Conservation (phyloP, 2,797 vertebrate genomes). For the Holocentrus rufus region DNA sequence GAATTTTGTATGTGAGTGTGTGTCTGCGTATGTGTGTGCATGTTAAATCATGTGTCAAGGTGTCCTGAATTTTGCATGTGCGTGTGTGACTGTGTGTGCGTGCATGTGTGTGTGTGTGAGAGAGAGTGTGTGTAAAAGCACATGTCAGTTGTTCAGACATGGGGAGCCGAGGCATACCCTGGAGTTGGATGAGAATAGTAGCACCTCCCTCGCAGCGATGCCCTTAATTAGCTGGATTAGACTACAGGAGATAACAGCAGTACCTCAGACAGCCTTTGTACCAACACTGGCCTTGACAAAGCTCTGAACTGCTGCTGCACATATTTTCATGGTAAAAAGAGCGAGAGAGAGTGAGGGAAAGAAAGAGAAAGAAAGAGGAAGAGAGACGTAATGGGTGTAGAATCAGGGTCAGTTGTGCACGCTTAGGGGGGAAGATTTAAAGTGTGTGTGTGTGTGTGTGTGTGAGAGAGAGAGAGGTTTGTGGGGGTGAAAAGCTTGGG, state of each 20-base stretch:
- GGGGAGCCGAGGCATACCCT: conserved; percentile 65
- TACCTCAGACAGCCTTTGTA: conserved; percentile 70
- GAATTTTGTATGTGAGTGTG: background rate
- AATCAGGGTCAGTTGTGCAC: conserved; percentile 4
- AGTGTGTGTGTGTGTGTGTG: background rate
- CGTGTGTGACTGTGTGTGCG: background rate
- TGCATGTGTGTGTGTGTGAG: conserved; percentile 21
- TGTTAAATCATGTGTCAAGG: background rate
- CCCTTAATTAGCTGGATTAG: conserved; percentile 81
- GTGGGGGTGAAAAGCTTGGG: conserved; percentile 26
- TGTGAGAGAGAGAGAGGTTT: background rate
- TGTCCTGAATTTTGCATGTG: background rate
- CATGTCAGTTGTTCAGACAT: conserved; percentile 59
- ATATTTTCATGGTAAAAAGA: conserved; percentile 43
- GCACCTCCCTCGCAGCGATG: conserved; percentile 73
- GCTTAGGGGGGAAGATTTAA: background rate
- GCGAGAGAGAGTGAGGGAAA: background rate
- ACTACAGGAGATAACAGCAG: conserved; percentile 71
- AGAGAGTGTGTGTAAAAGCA: conserved; percentile 30
- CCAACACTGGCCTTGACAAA: conserved; percentile 66
- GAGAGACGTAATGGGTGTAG: background rate
- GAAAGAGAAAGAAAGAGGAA: background rate
- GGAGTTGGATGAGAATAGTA: conserved; percentile 77
- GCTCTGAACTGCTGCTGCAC: conserved; percentile 46
- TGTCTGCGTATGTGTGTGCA: background rate